Evolutionary conservation across 2,113 vertebrate genomes (phyloP), one percentile per base, ranked within the genome.

Genomic region (Peromyscus californicus): DNA sequence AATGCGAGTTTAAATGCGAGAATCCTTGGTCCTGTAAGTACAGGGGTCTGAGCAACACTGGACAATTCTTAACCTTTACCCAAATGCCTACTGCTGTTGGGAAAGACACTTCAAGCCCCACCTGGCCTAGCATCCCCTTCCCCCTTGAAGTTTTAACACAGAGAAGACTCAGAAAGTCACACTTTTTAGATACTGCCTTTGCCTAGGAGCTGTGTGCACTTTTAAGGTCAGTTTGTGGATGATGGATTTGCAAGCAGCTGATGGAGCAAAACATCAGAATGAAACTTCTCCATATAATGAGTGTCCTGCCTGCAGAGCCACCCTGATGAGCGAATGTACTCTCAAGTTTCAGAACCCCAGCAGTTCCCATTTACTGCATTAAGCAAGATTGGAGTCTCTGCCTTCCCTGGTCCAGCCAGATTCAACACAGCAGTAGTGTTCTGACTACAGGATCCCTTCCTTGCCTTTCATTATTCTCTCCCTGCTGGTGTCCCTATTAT

Each of bases 221-320:
- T 89, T 88, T 92, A 79, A 91, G 69, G 79, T 69, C 51, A 69
- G 36, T 61, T 86, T 93, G 74, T 92, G n/a, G 17, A 36, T 84
- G 42, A 86, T 48, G 33, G n/a, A 45, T 21, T 74, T 88, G 59
- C 39, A 91, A 82, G 67, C 45, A 74, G 67, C 61, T 89, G 51
- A 96, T 74, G 17, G 72, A 84, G 36, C 12, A 84, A 91, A 91
- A 36, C 39, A 96, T 84, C 65, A 96, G 72, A 96, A 78, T 89
- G 45, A 93, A 94, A 89, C 17, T 65, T 91, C 45, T 82, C 63
- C 76, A 15, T 8, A 33, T 69, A 90, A 69, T 79, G 67, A 95
- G 16, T 21, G 31, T 88, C 26, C 93, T 26, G 54, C 39, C n/a
- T 84, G 83, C 12, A 69, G 24, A 90, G 42, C 19, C 45, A 67